Base-by-base conservation (phyloP, 92 coral and sea anemone species). In the Palythoa heliodiscus region DNA sequence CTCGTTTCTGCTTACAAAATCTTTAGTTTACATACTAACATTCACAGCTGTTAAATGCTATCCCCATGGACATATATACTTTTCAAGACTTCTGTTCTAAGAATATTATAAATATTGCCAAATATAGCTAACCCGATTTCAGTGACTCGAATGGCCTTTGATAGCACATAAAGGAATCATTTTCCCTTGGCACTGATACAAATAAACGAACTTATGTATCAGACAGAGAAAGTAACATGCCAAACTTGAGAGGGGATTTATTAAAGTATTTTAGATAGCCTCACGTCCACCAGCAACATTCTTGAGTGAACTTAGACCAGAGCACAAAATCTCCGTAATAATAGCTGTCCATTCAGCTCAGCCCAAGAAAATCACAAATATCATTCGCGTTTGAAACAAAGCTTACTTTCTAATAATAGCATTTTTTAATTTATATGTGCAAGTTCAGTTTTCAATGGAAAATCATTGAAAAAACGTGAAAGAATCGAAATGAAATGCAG, bases 181-280 rank as follows among this genome's bases (percentile, higher is more conserved):
- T 63, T 19, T 55, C 8, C 11, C 4, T 55, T 55, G 61, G 61
- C 61, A 9, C 11, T 55, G 61, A 8, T 55, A 63, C 69, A 63
- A 63, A 63, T n/a, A 63, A 63, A 63, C 69, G 24, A 7, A 72
- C 20, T 67, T 16, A 72, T 66, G 3, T 43, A 70, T 23, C 47
- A 20, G 11, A 14, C 69, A 61, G 48, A 52, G 39, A 55, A 57
- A 50, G 5, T 67, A 9, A 22, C 16, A 39, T 13, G 11, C 11
- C 15, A 14, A 38, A 4, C 68, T 68, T 35, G 54, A 71, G 73
- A 70, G 25, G 25, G 55, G 22, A 40, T 35, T 48, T 54, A 64
- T 48, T 37, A 55, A 78, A 80, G 84, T 37, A 83, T 43, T 83
- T 52, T 47, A 70, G 83, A 39, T 50, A 11, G 22, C n/a, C n/a